Evolutionary conservation across 2,113 vertebrate species (phyloP).

Genomic region (Scortum barcoo): DNA sequence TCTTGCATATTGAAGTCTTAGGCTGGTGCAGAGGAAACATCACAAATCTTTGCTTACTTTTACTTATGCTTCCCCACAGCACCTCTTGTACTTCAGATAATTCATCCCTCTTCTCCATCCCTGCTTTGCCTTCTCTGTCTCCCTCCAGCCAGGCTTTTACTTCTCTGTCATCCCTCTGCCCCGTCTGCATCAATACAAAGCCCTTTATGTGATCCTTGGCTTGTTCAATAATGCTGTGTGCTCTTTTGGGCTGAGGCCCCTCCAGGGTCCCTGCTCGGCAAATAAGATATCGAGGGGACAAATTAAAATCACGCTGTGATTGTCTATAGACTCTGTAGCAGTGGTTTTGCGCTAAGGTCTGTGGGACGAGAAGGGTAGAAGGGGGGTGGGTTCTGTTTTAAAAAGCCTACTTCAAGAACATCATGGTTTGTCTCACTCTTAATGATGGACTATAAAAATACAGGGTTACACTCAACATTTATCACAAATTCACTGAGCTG

Average conservation of each 20-base stretch:
- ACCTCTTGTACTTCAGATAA: neutral
- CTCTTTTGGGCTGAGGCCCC: conserved; percentile 40
- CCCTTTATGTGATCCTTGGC: conserved; percentile 53
- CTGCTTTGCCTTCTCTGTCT: conserved; percentile 2
- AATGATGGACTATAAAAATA: neutral
- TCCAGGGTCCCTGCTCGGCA: conserved; percentile 47
- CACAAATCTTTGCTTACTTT: conserved; percentile 9
- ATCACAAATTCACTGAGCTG: conserved; percentile 6
- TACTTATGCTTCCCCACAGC: conserved; percentile 16
- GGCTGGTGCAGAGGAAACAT: neutral
- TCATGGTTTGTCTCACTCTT: neutral
- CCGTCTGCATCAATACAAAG: conserved; percentile 58
- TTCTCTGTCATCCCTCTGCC: conserved; percentile 26
- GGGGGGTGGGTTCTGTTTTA: neutral
- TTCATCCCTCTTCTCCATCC: neutral
- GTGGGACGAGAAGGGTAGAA: neutral
- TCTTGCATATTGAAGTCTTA: neutral
- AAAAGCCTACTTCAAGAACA: neutral
- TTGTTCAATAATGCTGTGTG: conserved; percentile 63
- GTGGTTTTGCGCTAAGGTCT: conserved; percentile 39
- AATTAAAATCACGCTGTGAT: conserved; percentile 65
- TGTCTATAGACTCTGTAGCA: conserved; percentile 56
- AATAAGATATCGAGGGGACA: conserved; percentile 70
- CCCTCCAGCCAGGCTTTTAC: conserved; percentile 34
- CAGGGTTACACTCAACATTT: no score